Base-by-base conservation (phyloP, 2,797 vertebrate species). In the Holocentrus rufus region DNA sequence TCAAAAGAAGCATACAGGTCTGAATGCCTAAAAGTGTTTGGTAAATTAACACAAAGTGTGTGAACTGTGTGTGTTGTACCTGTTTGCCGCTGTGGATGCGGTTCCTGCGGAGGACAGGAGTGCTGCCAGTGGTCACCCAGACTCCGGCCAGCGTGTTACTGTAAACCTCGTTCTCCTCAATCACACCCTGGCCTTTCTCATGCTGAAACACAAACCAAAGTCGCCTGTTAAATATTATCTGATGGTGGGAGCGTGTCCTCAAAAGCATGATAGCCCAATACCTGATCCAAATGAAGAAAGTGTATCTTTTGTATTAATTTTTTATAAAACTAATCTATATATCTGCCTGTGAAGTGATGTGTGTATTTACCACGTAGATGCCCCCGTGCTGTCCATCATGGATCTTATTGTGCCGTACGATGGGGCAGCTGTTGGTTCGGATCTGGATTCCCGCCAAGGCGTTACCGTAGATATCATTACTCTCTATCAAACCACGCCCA, bases 131-230 rank as follows among this genome's bases (percentile, higher is more conserved):
- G 88, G 98, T 99, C 91, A 99, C 98, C 98, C 98, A 99, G 58
- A 99, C 98, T 58, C 98, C 98, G 27, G 98, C 98, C 91, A 99
- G 91, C 4, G 98, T 99, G 93, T 99, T 99, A 91, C 98, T 99
- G 93, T 99, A 99, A 81, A 99, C 98, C 92, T 99, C 98, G 1
- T 99, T 99, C 88, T 99, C 98, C 93, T 99, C 98, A 69, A 99
- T 99, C 74, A 99, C 98, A 13, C 98, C 98, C 90, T 99, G 98
- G 81, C 98, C 98, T 91, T 99, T 99, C 91, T 99, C 98, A 69
- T 99, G 98, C 98, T 99, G 92, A 61, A 78, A 83, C 4, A 76
- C 58, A 77, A 34, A 84, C 13, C 7, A 49, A 14, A 13, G 65
- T 34, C 27, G 17, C 30, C 31, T 6, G 23, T 82, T 7, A 77